Base-by-base conservation (phyloP, 23 tunicate species). In the Styela clava region DNA sequence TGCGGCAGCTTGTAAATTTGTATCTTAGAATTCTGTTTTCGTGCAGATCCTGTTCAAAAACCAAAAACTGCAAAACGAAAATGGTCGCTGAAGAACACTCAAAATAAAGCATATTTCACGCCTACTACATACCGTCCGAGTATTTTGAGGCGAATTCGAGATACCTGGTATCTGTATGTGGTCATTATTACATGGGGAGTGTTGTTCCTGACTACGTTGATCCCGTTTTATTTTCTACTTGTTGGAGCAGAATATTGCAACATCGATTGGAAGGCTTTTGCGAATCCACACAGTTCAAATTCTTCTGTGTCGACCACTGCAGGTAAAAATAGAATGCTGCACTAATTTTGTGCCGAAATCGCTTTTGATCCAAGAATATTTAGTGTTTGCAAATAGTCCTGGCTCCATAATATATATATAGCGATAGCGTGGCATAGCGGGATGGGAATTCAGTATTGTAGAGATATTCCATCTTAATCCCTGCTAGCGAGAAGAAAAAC, bases 51-150 rank as follows among this genome's bases (percentile, higher is more conserved):
- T 30, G 32, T 34, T 27, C 16, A 28, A 3, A 34, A 71, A 29
- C 23, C 34, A 30, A 71, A 71, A 71, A 71, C 32, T 16, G 34
- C 77, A 3, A 71, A 71, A 16, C 77, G 77, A 71, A 71, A 71
- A 71, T 76, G 81, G 81, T 76, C 81, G 20, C 1, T 76, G 33
- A 76, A 0, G 27, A 21, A 33, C 21, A 76, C 81, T 23, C 81
- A 84, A 79, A 83, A 83, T 26, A 78, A 69, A 0, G 78, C 83
- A 19, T 68, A 81, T 3, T 85, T 89, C 52, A 81, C 95, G 21
- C 89, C 95, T 25, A 79, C 76, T 44, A 31, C 88, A 2, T 89
- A 89, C 64, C 67, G 95, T 19, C 95, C 95, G 18, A 89, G 95
- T 76, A 35, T 89, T 63, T 72, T 74, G 61, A 85, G 95, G 23